Evolutionary conservation across 2,888 invertebrate species (phyloP).

Genomic region (Prenolepis imparis): DNA sequence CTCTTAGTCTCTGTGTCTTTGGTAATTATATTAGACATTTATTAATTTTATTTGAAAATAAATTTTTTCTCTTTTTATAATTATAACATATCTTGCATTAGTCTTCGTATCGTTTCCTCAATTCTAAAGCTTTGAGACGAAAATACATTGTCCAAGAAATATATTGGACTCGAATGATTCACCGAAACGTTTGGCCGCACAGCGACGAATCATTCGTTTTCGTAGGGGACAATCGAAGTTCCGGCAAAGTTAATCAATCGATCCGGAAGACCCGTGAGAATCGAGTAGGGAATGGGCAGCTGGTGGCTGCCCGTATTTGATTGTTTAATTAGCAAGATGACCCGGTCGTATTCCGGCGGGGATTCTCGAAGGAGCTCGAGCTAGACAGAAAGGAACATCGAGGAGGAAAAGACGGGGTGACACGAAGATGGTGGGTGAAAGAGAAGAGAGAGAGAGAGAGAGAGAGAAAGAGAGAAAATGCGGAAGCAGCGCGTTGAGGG

Average conservation of each 20-base stretch:
- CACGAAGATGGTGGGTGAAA: neutral
- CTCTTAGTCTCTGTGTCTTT: neutral
- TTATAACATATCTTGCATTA: neutral
- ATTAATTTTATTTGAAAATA: neutral
- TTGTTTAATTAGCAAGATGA: conserved; percentile 86
- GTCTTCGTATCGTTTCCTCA: neutral
- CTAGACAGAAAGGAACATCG: conserved; percentile 62
- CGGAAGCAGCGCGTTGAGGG: conserved; percentile 54
- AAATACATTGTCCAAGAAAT: conserved; percentile 29
- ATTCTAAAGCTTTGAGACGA: conserved; percentile 56
- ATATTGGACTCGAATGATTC: conserved; percentile 38
- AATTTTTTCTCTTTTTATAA: neutral
- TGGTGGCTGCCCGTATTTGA: conserved; percentile 85
- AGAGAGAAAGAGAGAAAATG: conserved; percentile 3
- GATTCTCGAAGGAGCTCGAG: conserved; percentile 73
- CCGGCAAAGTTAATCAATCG: conserved; percentile 82
- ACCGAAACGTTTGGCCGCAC: neutral
- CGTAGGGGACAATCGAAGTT: conserved; percentile 81
- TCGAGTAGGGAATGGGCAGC: conserved; percentile 72
- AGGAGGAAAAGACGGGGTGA: conserved; percentile 60
- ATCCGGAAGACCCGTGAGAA: conserved; percentile 80
- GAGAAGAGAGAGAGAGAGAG: neutral
- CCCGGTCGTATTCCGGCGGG: conserved; percentile 79
- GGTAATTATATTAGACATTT: neutral
- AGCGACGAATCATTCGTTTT: conserved; percentile 47